Base-by-base conservation (phyloP, 2,797 vertebrate genomes). In the Triplophysa bombifrons region DNA sequence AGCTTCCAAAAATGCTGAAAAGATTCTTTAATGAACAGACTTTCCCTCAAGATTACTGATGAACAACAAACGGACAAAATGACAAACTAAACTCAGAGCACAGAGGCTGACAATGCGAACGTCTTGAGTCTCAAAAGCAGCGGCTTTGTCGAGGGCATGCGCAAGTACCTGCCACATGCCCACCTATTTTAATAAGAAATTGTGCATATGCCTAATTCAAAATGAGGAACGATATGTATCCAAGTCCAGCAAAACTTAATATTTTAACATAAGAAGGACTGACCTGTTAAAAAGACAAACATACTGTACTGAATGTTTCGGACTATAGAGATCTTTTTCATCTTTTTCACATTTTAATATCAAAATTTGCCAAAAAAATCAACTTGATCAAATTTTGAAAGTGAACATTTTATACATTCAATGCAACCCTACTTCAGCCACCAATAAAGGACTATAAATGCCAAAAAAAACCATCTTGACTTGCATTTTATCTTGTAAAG, bases 1-100 rank as follows among this genome's bases (percentile, higher is more conserved):
- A 58, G 74, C 69, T 77, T 76, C 53, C 22, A 74, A 65, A 77
- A 65, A 74, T 25, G 27, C 44, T 11, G 66, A 76, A 83, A 85
- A 51, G 66, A 79, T 81, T 82, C 78, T 72, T 71, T 84, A 76
- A 78, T 78, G 77, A 85, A 83, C 64, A 78, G 64, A 70, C 41
- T 34, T 56, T 65, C 64, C 78, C 60, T 73, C 30, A 70, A 80
- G 78, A 74, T 64, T 27, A 25, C 73, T 61, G 16, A 25, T 6
- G 68, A 64, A 71, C 48, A 30, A 50, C 41, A 9, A 51, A 53
- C 48, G 22, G 66, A 78, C 61, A 58, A 70, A 82, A 77, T 60
- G 74, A 78, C 12, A 41, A 80, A 83, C 61, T 72, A 63, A 50
- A 44, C 78, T 63, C 38, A 0, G 48, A 77, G 72, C 25, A 9